Percentiles rank a stretch among this genome's conserved stretches.
These are phyloP conservation scores for Cydia pomonella DNA, from an alignment of 1,140 invertebrate genomes.

Conservation along the genomic window DNA sequence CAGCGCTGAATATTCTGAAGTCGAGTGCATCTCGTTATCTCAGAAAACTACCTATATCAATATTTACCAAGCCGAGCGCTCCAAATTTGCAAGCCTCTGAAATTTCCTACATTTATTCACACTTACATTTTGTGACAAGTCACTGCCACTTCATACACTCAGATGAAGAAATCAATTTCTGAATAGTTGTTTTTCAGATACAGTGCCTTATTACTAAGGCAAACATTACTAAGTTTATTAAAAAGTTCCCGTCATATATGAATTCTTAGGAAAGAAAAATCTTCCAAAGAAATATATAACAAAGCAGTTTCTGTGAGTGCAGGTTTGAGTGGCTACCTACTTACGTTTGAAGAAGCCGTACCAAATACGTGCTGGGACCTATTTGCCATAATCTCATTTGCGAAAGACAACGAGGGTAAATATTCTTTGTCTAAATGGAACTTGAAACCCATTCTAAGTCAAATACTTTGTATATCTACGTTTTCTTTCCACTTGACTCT, in stretches of 20 bases:
- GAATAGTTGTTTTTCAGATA: neutral
- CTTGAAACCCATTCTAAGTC: neutral
- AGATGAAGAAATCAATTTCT: neutral
- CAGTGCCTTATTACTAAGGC: neutral
- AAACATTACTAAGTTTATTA: neutral
- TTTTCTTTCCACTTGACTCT: neutral
- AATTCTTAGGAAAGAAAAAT: neutral
- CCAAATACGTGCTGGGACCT: neutral
- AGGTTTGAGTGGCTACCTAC: neutral
- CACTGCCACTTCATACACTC: neutral
- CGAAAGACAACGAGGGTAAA: constrained; percentile 12
- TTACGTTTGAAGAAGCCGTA: constrained; percentile 18
- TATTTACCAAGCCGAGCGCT: constrained; percentile 46
- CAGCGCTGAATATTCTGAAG: constrained; percentile 39
- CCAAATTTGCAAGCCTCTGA: constrained; percentile 34
- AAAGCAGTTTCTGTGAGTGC: neutral
- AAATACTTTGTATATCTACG: neutral
- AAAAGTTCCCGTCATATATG: neutral
- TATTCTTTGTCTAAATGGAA: neutral
- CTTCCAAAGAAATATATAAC: neutral
- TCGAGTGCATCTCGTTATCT: constrained; percentile 58
- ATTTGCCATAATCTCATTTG: constrained; percentile 24
- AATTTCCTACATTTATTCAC: constrained; percentile 19
- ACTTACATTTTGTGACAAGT: neutral
- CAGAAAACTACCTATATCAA: constrained; percentile 40